A percentile compares a stretch with the other conserved stretches of the same genome.
These are phyloP conservation scores for Eubasilissa splendida DNA, from an alignment of 2,888 invertebrate genomes.

Conservation along the genomic window DNA sequence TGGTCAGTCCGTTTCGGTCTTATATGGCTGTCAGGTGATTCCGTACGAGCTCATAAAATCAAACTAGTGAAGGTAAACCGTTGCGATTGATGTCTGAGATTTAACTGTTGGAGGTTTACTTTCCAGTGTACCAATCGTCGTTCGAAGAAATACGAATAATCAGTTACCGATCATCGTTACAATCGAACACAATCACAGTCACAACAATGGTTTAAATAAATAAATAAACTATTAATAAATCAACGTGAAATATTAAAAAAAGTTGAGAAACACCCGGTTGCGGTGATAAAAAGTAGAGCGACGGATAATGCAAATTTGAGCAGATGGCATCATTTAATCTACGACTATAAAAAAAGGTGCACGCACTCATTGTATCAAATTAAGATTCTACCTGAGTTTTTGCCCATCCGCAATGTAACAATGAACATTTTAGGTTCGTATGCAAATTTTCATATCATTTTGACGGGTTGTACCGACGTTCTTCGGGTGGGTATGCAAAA, in stretches of 20 bases:
- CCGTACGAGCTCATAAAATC: too few species aligned
- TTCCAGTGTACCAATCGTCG: too few species aligned
- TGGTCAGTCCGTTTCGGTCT: too few species aligned
- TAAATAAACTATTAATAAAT: too few species aligned
- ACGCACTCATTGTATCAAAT: slow-evolving; percentile 55
- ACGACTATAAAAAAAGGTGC: slow-evolving; percentile 56
- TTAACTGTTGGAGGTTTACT: too few species aligned
- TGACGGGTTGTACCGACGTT: slow-evolving; percentile 23
- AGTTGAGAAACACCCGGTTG: slow-evolving; percentile 10
- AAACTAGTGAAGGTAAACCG: too few species aligned
- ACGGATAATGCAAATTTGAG: slow-evolving; percentile 53
- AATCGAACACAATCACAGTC: too few species aligned
- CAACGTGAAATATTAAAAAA: not conserved
- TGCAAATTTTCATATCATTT: slow-evolving; percentile 52
- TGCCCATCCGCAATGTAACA: slow-evolving; percentile 49
- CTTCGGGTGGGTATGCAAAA: slow-evolving; percentile 25
- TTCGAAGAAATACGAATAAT: too few species aligned
- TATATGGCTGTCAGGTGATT: too few species aligned
- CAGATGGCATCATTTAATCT: slow-evolving; percentile 56
- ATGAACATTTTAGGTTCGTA: slow-evolving; percentile 48
- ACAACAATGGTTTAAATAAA: too few species aligned
- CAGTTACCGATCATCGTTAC: too few species aligned
- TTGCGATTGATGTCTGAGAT: too few species aligned
- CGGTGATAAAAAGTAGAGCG: slow-evolving; percentile 14
- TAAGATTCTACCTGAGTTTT: slow-evolving; percentile 50